Evolutionary conservation across 1,140 invertebrate species (phyloP).

Genomic region (Drosophila ananassae): DNA sequence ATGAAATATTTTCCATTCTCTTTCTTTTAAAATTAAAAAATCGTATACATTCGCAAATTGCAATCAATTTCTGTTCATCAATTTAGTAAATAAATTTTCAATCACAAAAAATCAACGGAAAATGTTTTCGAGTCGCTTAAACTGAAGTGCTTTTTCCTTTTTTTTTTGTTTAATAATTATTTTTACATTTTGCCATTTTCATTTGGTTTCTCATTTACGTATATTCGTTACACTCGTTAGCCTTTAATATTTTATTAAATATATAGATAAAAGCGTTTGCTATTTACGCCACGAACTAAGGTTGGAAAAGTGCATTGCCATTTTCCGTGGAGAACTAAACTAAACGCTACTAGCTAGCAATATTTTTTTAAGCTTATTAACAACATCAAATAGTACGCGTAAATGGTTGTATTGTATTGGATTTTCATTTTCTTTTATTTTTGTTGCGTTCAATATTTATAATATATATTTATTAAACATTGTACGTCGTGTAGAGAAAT

Average conservation of each 20-base stretch:
- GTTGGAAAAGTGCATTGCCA: slow-evolving; percentile 33
- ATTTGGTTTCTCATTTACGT: slow-evolving; percentile 67
- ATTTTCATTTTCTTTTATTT: slow-evolving; percentile 22
- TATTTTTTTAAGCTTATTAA: slow-evolving; percentile 77
- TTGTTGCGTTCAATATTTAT: slow-evolving; percentile 49
- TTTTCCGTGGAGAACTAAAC: slow-evolving; percentile 51
- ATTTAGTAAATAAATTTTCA: slow-evolving; percentile 78
- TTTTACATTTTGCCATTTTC: slow-evolving; percentile 57
- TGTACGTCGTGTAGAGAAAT: slow-evolving; percentile 78
- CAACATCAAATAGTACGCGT: slow-evolving; percentile 80
- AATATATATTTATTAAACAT: slow-evolving; percentile 62
- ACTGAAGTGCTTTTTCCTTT: slow-evolving; percentile 18
- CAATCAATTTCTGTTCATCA: slow-evolving; percentile 71
- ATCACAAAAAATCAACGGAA: slow-evolving; percentile 77
- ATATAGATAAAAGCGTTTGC: slow-evolving; percentile 74
- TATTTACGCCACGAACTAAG: slow-evolving; percentile 76
- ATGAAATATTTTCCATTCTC: slow-evolving; percentile 61
- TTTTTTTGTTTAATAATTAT: slow-evolving; percentile 40
- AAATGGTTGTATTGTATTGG: slow-evolving; percentile 37
- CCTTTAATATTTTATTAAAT: slow-evolving; percentile 61
- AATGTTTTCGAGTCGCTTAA: slow-evolving; percentile 53
- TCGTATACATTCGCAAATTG: slow-evolving; percentile 83
- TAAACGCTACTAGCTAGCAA: slow-evolving; percentile 75
- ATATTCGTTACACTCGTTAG: slow-evolving; percentile 80
- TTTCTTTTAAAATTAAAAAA: slow-evolving; percentile 72